Evolutionary conservation across 2,888 invertebrate genomes (phyloP).

Genomic region (Lingula anatina): DNA sequence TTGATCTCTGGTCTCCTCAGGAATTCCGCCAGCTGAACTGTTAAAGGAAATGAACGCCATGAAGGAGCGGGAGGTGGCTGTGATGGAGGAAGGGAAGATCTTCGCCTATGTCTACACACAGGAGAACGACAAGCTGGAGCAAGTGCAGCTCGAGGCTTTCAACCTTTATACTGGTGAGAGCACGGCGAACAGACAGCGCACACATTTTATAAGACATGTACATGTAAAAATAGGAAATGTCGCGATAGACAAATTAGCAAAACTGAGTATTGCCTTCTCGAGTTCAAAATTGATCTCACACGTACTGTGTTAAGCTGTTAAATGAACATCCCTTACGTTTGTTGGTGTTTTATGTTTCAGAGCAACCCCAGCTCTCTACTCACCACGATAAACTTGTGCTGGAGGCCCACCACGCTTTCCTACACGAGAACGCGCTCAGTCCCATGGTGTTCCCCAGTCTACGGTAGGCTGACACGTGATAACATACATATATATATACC

Average conservation of each 20-base stretch:
- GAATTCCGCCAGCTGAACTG: slow-evolving; percentile 25
- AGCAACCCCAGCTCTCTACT: slow-evolving; percentile 28
- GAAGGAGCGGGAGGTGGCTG: slow-evolving; percentile 23
- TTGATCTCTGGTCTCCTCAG: slow-evolving; percentile 12
- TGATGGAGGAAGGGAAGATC: slow-evolving; percentile 33
- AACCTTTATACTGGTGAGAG: no score
- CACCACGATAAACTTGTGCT: slow-evolving; percentile 38
- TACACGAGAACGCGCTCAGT: slow-evolving; percentile 47
- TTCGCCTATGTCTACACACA: slow-evolving; percentile 45
- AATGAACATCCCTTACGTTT: no score
- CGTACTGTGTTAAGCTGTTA: no score
- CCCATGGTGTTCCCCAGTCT: slow-evolving; percentile 44
- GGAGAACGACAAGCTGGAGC: slow-evolving; percentile 29
- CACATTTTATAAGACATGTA: no score
- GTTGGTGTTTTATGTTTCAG: slow-evolving; percentile 17
- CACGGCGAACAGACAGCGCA: no score
- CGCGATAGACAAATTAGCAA: no score
- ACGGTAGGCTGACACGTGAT: slow-evolving; percentile 31
- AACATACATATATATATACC: no score
- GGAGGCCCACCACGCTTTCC: slow-evolving; percentile 36
- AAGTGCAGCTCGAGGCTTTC: no score
- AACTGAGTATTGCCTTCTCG: no score
- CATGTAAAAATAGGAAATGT: no score
- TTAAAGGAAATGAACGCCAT: slow-evolving; percentile 24
- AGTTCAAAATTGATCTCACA: no score